phyloP scores from a whole-genome alignment of 2,113 vertebrate species.

The Parotia lawesii region DNA sequence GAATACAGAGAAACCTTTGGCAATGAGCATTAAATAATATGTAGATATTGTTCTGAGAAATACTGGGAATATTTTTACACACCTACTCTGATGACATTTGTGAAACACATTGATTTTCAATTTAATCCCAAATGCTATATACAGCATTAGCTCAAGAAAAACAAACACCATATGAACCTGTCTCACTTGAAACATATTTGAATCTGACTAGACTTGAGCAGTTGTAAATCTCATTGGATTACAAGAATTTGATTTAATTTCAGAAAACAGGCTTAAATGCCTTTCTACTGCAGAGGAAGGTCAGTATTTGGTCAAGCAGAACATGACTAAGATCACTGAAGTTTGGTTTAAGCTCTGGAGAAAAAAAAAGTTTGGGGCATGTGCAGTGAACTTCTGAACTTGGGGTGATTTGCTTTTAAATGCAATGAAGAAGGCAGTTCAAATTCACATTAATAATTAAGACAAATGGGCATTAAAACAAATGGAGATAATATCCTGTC shows the following conservation, averaged over 20 bases:
- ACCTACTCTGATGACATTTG: neutral
- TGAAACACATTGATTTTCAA: neutral
- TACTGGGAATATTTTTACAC: neutral
- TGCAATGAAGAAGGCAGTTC: constrained; percentile 10
- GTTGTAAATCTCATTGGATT: constrained; percentile 48
- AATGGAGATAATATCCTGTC: constrained; percentile 65
- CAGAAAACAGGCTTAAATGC: constrained; percentile 53
- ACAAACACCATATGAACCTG: neutral
- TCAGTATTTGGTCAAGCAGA: constrained; percentile 69
- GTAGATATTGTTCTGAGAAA: neutral
- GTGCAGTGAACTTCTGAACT: constrained; percentile 75
- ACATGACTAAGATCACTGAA: constrained; percentile 42
- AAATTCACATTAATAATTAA: constrained; percentile 69
- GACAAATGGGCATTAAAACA: constrained; percentile 71
- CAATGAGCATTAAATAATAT: neutral
- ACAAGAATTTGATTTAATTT: constrained; percentile 66
- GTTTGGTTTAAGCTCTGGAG: constrained; percentile 45
- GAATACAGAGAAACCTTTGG: neutral
- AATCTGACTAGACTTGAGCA: constrained; percentile 13
- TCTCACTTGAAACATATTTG: constrained; percentile 32
- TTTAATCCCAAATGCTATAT: neutral
- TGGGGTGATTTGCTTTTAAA: constrained; percentile 24
- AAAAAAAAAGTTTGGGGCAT: constrained; percentile 27
- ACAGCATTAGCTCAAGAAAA: constrained; percentile 7
- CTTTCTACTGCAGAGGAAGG: constrained; percentile 50